Evolutionary conservation across 2,888 invertebrate genomes (phyloP), one percentile per base, ranked within the genome.

Genomic region (Caenorhabditis drosophilae): DNA sequence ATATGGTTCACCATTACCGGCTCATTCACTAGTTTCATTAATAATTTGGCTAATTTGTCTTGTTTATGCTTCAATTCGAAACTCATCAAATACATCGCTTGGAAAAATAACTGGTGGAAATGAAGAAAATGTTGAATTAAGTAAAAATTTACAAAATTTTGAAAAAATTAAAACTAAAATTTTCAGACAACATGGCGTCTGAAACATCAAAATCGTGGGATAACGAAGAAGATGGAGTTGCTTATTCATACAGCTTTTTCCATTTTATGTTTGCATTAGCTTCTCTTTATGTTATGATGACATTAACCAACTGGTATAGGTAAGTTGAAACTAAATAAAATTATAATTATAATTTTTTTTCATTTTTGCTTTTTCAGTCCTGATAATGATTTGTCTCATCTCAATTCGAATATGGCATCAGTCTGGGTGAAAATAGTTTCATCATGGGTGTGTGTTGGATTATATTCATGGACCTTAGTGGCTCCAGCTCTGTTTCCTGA

Each of bases 211-310:
- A 58, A 41, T 46, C 85, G 42, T 92, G 90, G 89, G 97, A 98
- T 85, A 96, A 95, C 84, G 98, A 98, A 70, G 83, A 60, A 84
- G 92, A 91, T 11, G 73, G 71, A 18, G 86, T 86, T 25, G 84
- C 86, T 25, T 87, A 87, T 76, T 85, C 84, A 56, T 87, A 87
- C 73, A 76, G 76, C 75, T 86, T 87, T 82, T 87, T 87, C 82
- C 87, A 87, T 80, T 85, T 87, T 76, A 94, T 97, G 88, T 93
- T 98, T 86, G 91, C 91, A 23, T 89, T 97, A 75, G 96, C 95
- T 45, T 93, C 96, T 0, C 89, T 99, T 11, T 99, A 98, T 85
- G 91, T 98, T 55, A 98, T 99, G 98, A 98, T 99, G 98, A 97
- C 97, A 1, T 88, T 98, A 62, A 98, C 98, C 78, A 95, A 96